Percentiles rank a stretch among this genome's conserved stretches.
phyloP scores from a whole-genome alignment of 2,797 vertebrate species.

The Sylvia borin region DNA sequence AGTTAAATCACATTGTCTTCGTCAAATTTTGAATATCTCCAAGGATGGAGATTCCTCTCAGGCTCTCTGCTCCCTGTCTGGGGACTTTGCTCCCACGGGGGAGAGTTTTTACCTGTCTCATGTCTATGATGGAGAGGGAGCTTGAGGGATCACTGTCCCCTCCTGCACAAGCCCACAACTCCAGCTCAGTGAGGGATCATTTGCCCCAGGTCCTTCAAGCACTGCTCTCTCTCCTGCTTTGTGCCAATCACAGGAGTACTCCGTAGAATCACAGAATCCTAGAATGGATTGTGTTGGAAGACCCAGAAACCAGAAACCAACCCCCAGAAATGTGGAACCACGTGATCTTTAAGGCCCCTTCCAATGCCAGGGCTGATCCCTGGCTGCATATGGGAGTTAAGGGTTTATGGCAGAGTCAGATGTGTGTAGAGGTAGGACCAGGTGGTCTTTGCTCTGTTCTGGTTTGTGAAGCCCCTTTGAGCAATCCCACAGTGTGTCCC shows the following conservation, averaged over 20 bases:
- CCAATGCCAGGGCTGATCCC: accelerated
- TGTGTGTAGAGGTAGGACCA: background rate
- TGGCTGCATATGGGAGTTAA: background rate
- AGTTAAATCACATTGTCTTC: background rate
- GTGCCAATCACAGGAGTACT: background rate
- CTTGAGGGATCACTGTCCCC: accelerated
- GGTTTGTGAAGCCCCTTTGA: background rate
- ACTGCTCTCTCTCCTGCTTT: background rate
- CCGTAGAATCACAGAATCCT: background rate
- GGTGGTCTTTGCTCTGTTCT: background rate
- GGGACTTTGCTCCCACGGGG: accelerated
- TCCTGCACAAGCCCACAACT: accelerated
- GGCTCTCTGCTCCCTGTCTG: background rate
- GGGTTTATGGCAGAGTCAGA: background rate
- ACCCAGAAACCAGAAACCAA: background rate
- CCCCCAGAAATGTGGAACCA: background rate
- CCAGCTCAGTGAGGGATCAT: background rate
- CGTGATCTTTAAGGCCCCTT: background rate
- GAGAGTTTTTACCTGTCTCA: background rate
- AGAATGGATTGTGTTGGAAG: background rate
- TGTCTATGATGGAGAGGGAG: background rate
- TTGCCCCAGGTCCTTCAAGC: background rate
- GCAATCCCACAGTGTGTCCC: background rate
- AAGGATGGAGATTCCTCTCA: background rate
- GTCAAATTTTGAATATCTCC: background rate